Evolutionary conservation across 2,888 invertebrate species (phyloP).

Genomic region (Drosophila longiperda): DNA sequence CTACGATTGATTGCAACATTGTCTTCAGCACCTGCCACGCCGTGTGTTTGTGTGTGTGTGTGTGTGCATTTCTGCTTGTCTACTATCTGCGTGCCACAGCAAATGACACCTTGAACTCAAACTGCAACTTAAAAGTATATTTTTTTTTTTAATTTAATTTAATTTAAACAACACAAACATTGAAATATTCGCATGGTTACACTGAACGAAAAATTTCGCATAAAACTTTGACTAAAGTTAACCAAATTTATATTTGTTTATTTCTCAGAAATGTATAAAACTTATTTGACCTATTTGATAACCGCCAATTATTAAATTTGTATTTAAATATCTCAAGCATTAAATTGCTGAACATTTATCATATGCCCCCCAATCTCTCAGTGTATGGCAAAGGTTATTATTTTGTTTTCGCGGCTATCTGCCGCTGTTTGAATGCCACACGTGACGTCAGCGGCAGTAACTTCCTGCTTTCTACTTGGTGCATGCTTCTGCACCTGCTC

Average conservation of each 20-base stretch:
- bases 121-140: slow-evolving; percentile 2
- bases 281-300: background rate
- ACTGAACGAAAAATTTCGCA: background rate
- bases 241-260: background rate
- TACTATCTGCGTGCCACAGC: slow-evolving; percentile 9
- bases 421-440: slow-evolving; percentile 38
- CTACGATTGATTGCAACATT: slow-evolving; percentile 57
- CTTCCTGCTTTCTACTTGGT: slow-evolving; percentile 4
- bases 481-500: background rate
- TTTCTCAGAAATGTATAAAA: background rate
- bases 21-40: slow-evolving; percentile 33
- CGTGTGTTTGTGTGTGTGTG: background rate
- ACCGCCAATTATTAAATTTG: background rate
- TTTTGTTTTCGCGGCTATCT: slow-evolving; percentile 19
- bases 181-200: background rate
- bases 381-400: slow-evolving; percentile 2
- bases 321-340: background rate
- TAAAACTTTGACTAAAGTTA: background rate
- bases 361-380: background rate
- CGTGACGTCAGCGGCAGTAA: slow-evolving; percentile 36
- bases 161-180: background rate
- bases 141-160: background rate
- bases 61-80: background rate
- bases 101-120: slow-evolving; percentile 11
- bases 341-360: background rate